Conservation (phyloP, 1,140 invertebrate species). For the Drosophila micromelanica region DNA sequence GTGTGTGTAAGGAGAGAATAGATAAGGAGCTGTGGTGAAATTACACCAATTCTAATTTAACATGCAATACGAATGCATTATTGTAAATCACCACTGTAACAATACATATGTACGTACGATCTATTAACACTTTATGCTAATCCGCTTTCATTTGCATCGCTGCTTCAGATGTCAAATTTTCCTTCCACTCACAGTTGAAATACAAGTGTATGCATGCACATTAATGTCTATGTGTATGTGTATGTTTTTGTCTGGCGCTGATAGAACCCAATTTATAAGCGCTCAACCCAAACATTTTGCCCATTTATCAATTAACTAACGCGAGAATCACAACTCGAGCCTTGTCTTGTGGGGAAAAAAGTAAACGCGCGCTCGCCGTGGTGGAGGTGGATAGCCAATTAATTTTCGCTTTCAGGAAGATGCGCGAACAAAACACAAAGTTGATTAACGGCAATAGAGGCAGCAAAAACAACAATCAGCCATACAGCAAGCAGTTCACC, state of each 20-base stretch:
- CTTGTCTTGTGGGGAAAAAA: constrained; percentile 27
- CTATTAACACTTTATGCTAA: no score
- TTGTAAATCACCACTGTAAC: neutral
- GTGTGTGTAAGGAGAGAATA: no score
- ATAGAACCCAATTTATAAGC: neutral
- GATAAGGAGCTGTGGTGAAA: no score
- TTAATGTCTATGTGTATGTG: neutral
- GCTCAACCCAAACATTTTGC: constrained; percentile 14
- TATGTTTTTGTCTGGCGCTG: neutral
- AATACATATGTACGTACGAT: neutral
- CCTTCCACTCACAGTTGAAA: neutral
- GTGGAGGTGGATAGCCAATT: constrained; percentile 49
- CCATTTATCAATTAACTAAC: constrained; percentile 73
- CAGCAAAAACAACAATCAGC: constrained; percentile 5
- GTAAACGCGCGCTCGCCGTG: constrained; percentile 2
- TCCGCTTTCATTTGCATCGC: neutral
- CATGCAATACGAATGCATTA: neutral
- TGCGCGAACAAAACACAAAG: constrained; percentile 56
- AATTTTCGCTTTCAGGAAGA: constrained; percentile 71
- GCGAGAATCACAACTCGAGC: constrained; percentile 47
- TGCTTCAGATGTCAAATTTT: neutral
- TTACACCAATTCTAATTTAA: no score
- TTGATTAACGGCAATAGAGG: constrained; percentile 63
- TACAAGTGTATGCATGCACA: neutral
- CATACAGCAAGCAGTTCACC: neutral